Base-by-base conservation (phyloP, 2,113 vertebrate species). In the Riparia riparia region DNA sequence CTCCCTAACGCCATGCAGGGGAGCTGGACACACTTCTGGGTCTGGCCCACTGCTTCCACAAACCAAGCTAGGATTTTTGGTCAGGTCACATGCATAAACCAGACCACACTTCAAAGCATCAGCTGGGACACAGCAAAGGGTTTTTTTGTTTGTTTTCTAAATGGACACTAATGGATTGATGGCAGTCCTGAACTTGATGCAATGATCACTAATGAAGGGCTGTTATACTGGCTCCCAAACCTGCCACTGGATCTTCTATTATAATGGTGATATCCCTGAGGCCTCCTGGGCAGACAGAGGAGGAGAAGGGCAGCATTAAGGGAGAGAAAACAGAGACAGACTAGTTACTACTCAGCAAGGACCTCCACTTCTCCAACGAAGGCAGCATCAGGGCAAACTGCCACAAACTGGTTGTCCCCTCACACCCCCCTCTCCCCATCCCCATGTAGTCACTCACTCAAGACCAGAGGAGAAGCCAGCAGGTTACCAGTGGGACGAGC, bases 181-280 rank as follows among this genome's bases (percentile, higher is more conserved):
- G 89, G 72, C 93, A 88, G 73, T 77, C 93, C 89, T 94, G 83
- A 96, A 94, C 63, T 91, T 80, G 93, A 94, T 91, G 94, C 72
- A 80, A 73, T 92, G 91, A 95, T 66, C 66, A 86, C 87, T 92
- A 90, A 96, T 94, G 93, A 91, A 73, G 34, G 60, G 77, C 87
- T 42, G 60, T 95, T 90, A 45, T 2, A 76, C 98, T 92, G 98
- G 86, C 95, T 97, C 97, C 93, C 99, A 98, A 99, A 99, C 99
- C 99, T 99, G 99, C 99, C 91, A 99, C 98, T 57, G 99, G 99
- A 93, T 99, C 99, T 98, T 99, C 99, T 98, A 99, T 98, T 98
- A 99, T 99, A 98, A 99, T 99, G 98, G 98, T 99, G 99, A 99
- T 99, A 98, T 98, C 99, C 98, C 99, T 98, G 97, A 98, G 98